phyloP scores from a whole-genome alignment of 2,888 invertebrate species.

The Pterostichus madidus region DNA sequence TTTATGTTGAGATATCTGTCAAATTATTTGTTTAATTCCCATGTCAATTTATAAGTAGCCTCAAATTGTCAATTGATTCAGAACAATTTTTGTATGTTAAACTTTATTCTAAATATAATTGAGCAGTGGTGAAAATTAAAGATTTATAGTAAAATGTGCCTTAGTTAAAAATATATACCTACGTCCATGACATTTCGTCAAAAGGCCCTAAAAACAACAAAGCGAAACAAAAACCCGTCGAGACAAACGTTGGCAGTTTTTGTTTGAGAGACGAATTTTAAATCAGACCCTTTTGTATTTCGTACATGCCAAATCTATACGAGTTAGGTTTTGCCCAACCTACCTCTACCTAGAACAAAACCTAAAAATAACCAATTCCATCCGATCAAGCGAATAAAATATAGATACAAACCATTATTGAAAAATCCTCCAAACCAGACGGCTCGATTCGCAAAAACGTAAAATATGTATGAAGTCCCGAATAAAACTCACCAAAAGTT shows the following conservation, averaged over 20 bases:
- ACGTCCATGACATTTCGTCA: conserved; percentile 37
- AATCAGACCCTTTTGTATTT: conserved; percentile 54
- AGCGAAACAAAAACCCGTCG: conserved; percentile 62
- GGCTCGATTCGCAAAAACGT: neutral
- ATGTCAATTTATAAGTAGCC: too few relatives aligned
- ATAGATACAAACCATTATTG: conserved; percentile 26
- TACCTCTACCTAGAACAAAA: conserved; percentile 22
- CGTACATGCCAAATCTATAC: conserved; percentile 23
- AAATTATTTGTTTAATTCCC: too few relatives aligned
- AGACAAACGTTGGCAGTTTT: conserved; percentile 64
- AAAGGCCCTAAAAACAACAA: conserved; percentile 45
- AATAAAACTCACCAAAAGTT: conserved; percentile 31
- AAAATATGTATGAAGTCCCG: conserved; percentile 19
- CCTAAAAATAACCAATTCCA: neutral
- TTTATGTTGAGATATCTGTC: too few relatives aligned
- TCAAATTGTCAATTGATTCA: too few relatives aligned
- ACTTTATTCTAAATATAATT: too few relatives aligned
- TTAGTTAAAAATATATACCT: neutral
- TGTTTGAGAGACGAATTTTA: conserved; percentile 65
- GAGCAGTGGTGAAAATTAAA: too few relatives aligned
- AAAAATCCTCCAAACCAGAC: neutral
- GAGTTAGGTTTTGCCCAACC: neutral
- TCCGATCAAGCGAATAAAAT: conserved; percentile 22
- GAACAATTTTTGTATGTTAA: too few relatives aligned
- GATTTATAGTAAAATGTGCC: neutral